Evolutionary conservation across 2,113 vertebrate genomes (phyloP).

Genomic region (Oreochromis niloticus): DNA sequence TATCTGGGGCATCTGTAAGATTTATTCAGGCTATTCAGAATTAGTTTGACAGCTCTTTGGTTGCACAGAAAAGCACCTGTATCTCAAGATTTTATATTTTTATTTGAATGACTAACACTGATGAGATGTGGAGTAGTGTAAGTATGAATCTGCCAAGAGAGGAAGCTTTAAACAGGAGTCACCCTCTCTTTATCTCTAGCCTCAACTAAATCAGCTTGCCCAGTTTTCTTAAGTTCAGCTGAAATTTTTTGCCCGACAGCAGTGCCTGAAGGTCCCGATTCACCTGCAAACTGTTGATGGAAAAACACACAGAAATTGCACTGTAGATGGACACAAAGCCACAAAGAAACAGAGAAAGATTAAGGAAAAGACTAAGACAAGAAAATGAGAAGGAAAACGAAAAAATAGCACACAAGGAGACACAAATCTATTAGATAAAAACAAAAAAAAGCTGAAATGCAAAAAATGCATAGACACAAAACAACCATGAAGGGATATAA

Average conservation of each 20-base stretch:
- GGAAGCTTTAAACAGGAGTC: background rate
- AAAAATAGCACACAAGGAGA: rapidly evolving
- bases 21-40: background rate
- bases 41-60: rapidly evolving
- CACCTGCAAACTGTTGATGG: background rate
- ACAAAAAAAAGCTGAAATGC: background rate
- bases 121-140: background rate
- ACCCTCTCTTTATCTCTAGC: background rate
- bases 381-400: background rate
- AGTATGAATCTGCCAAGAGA: background rate
- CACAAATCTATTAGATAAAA: background rate
- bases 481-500: background rate
- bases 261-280: background rate
- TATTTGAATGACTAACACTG: background rate
- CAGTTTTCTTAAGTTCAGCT: background rate
- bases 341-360: background rate
- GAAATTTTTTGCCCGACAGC: background rate
- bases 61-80: background rate
- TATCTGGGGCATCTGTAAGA: background rate
- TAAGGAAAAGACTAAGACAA: background rate
- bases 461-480: background rate
- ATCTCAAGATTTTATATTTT: background rate
- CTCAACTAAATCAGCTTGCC: background rate
- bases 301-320: background rate
- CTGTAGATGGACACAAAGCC: background rate